Conservation (phyloP, 1,140 invertebrate species). For the Diachasmimorpha longicaudata region DNA sequence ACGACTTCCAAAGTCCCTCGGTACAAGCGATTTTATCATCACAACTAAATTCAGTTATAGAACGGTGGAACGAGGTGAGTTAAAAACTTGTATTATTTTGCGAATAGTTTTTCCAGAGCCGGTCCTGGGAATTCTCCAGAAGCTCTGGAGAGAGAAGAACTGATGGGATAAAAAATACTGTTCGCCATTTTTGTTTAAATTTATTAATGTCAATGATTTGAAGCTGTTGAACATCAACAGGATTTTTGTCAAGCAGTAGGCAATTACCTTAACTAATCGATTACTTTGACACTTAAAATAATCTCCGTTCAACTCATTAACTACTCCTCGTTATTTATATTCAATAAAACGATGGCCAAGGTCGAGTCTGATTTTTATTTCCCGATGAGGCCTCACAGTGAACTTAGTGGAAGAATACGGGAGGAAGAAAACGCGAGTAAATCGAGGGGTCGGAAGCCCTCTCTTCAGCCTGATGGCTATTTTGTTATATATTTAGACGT, state of each 20-base stretch:
- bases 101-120: too few species aligned
- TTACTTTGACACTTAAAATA: too few species aligned
- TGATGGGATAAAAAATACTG: too few species aligned
- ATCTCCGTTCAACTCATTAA: background rate
- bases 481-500: constrained; percentile 4
- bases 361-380: constrained; percentile 13
- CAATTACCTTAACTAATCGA: too few species aligned
- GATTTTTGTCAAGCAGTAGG: background rate
- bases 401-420: background rate
- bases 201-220: background rate
- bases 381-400: background rate
- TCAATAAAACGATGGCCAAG: constrained; percentile 21
- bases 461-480: background rate
- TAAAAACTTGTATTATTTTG: too few species aligned
- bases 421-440: background rate
- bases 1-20: background rate
- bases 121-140: too few species aligned
- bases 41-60: background rate
- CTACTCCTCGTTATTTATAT: background rate
- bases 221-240: background rate
- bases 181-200: background rate
- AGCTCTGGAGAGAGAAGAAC: too few species aligned
- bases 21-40: background rate
- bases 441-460: background rate
- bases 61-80: background rate